Evolutionary conservation across 2,888 invertebrate species (phyloP).

Genomic region (Lasioglossum leucozonium): DNA sequence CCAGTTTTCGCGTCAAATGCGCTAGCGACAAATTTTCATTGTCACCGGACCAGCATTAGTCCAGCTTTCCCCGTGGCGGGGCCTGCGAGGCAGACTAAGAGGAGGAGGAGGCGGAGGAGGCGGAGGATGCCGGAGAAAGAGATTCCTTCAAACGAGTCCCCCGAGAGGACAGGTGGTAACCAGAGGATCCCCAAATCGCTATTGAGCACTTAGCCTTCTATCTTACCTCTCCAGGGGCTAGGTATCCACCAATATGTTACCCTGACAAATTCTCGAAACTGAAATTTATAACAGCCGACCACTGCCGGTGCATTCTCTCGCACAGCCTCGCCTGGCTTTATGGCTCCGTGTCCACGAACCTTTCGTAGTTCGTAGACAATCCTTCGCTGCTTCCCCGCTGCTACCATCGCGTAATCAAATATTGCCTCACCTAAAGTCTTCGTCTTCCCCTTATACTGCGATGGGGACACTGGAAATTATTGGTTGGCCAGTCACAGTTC

Average conservation of each 20-base stretch:
- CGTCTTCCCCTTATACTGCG: background rate
- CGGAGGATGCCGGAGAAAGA: slow-evolving; percentile 35
- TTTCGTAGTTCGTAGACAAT: slow-evolving; percentile 9
- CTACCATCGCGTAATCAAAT: slow-evolving; percentile 24
- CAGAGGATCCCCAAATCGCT: slow-evolving; percentile 66
- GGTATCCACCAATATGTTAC: slow-evolving; percentile 54
- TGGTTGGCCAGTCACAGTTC: background rate
- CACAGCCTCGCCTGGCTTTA: slow-evolving; percentile 31
- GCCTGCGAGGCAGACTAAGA: slow-evolving; percentile 3
- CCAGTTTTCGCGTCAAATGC: slow-evolving; percentile 83
- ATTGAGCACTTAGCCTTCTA: slow-evolving; percentile 64
- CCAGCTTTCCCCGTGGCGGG: slow-evolving; percentile 26
- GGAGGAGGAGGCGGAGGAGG: slow-evolving; percentile 35
- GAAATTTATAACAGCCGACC: slow-evolving; percentile 76
- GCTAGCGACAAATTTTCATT: slow-evolving; percentile 83
- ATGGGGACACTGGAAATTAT: background rate
- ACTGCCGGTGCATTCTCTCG: slow-evolving; percentile 45
- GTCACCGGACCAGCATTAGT: slow-evolving; percentile 67
- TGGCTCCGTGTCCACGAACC: slow-evolving; percentile 4
- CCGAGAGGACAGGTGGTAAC: slow-evolving; percentile 80
- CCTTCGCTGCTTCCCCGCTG: background rate
- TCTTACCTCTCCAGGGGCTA: slow-evolving; percentile 56
- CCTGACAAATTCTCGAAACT: slow-evolving; percentile 81
- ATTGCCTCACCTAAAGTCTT: slow-evolving; percentile 9
- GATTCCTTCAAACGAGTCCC: slow-evolving; percentile 69